These are phyloP conservation scores for Microchrysa polita DNA, from an alignment of 2,888 invertebrate species.

Conservation along the genomic window DNA sequence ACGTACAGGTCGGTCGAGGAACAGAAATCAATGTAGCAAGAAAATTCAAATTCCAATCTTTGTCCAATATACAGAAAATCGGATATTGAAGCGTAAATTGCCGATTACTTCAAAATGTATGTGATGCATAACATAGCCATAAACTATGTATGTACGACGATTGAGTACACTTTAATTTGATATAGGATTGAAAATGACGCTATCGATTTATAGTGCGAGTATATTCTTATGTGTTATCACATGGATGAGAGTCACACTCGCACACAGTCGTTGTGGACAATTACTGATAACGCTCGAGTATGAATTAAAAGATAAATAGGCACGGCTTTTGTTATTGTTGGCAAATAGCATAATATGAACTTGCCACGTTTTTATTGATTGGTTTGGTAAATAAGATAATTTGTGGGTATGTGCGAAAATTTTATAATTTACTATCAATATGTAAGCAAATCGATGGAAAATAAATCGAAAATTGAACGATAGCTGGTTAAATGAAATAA, in stretches of 20 bases:
- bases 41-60: slow-evolving; percentile 4
- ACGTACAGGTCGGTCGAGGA: too few relatives aligned
- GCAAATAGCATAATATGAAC: slow-evolving; percentile 2
- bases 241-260: slow-evolving; percentile 1
- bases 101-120: neutral
- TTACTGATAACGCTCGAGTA: slow-evolving; percentile 4
- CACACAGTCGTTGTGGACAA: too few relatives aligned
- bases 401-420: slow-evolving; percentile 9
- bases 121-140: neutral
- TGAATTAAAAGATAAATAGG: neutral
- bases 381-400: neutral
- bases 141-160: neutral
- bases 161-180: neutral
- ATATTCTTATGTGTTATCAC: too few relatives aligned
- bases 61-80: neutral
- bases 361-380: slow-evolving; percentile 17
- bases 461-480: too few relatives aligned
- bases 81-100: too few relatives aligned
- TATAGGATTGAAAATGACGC: neutral
- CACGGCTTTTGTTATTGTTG: neutral
- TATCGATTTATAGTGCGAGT: slow-evolving; percentile 4
- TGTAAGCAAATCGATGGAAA: too few relatives aligned
- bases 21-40: slow-evolving; percentile 6
- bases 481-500: too few relatives aligned
- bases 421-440: neutral